Conservation (phyloP, 2,888 invertebrate species). For the Pogonocherus hispidulus region DNA sequence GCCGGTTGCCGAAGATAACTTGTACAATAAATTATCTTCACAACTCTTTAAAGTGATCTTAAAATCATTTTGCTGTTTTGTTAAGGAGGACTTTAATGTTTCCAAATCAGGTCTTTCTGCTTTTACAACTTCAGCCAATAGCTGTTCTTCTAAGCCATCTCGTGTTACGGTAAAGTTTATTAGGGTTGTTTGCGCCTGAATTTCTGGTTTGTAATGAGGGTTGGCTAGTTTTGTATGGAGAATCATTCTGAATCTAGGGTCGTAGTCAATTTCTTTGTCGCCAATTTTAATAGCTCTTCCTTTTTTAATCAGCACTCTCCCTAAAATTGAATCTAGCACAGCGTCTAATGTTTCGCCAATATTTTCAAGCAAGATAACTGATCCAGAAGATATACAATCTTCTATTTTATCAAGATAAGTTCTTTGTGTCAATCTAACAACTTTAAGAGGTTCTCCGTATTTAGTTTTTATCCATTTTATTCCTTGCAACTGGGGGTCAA, state of each 20-base stretch:
- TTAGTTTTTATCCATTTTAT: constrained; percentile 96
- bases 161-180: constrained; percentile 96
- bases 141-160: constrained; percentile 92
- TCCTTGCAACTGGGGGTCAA: constrained; percentile 90
- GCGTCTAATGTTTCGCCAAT: constrained; percentile 92
- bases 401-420: constrained; percentile 90
- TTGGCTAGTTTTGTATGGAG: constrained; percentile 95
- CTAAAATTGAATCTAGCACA: constrained; percentile 89
- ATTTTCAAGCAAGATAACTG: constrained; percentile 87
- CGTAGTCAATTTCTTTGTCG: constrained; percentile 92
- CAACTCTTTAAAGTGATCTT: constrained; percentile 91
- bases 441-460: constrained; percentile 80
- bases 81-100: constrained; percentile 83
- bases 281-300: constrained; percentile 88
- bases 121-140: constrained; percentile 94
- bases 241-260: constrained; percentile 85
- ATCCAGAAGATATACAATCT: constrained; percentile 75
- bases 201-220: constrained; percentile 96
- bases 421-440: constrained; percentile 85
- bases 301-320: constrained; percentile 89
- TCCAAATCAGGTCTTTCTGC: constrained; percentile 94
- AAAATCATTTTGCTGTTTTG: constrained; percentile 94
- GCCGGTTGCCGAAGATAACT: constrained; percentile 91
- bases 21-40: constrained; percentile 91
- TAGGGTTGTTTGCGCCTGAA: constrained; percentile 95